Evolutionary conservation across 2,888 invertebrate genomes (phyloP), one percentile per base, ranked within the genome.

Genomic region (Nymphalis polychloros): DNA sequence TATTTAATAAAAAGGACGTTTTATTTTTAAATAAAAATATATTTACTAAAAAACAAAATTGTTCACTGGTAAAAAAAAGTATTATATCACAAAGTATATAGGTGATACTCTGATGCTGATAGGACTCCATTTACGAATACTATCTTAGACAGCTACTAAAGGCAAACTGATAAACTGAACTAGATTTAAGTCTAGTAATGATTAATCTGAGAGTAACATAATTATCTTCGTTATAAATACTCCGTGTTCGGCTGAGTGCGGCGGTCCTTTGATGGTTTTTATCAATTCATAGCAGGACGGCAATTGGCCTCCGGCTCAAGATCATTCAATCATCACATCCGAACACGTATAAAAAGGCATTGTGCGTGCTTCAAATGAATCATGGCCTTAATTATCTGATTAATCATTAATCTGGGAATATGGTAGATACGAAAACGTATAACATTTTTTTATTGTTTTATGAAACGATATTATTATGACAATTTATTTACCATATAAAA

Each of bases 191-290:
- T 49, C 61, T 55, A 53, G 31, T 47, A 48, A 46, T 59, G 53
- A 61, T 62, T 41, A 67, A 19, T 62, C 61, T 27, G 62, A 47
- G 57, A 59, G 53, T 69, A 66, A 63, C 68, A 65, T 31, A 55
- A 63, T 70, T 64, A 64, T 63, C 63, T 60, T 27, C 16, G 35
- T 63, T 64, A 64, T 64, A 64, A 64, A 59, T 49, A 57, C 63
- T 63, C 41, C 59, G 65, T 63, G 63, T 68, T 64, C 67, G 41
- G 60, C 59, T 71, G 60, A 72, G 63, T 62, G 68, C 55, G 66
- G 77, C 78, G 77, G 76, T 69, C 55, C 73, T 76, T 76, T 76
- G 75, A 77, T 67, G 73, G 71, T 71, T 72, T 71, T 73, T 77
- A 77, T 76, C 72, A 76, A 73, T 73, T 73, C 73, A 69, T 70